Conservation (phyloP, 2,888 invertebrate genomes). For the Zaprionus bogoriensis region DNA sequence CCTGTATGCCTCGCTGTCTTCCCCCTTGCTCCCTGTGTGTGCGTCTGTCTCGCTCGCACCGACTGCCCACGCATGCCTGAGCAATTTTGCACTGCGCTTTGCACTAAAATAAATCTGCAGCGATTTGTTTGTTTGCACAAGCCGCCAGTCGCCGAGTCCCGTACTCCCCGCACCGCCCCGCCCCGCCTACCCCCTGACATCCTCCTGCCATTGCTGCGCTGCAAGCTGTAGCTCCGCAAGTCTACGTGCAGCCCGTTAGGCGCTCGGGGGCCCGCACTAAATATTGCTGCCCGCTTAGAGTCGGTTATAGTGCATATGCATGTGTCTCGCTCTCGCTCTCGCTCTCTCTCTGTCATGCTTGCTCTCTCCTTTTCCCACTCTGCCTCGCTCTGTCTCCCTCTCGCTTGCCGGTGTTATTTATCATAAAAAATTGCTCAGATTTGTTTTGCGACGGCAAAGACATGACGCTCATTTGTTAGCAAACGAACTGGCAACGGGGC, state of each 20-base stretch:
- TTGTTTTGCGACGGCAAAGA: slow-evolving; percentile 77
- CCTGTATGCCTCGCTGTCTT: neutral
- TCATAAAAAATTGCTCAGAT: slow-evolving; percentile 76
- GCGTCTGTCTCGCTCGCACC: slow-evolving; percentile 9
- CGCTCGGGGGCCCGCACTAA: slow-evolving; percentile 57
- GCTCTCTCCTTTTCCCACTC: neutral
- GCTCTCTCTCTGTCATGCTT: neutral
- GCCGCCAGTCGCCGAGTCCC: slow-evolving; percentile 49
- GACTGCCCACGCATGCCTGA: slow-evolving; percentile 62
- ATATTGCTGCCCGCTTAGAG: slow-evolving; percentile 58
- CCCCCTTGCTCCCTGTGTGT: neutral
- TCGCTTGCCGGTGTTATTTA: slow-evolving; percentile 62
- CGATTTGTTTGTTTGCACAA: slow-evolving; percentile 78
- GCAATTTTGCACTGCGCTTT: slow-evolving; percentile 59
- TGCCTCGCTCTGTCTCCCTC: slow-evolving; percentile 1
- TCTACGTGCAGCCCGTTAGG: slow-evolving; percentile 41
- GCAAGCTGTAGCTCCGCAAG: slow-evolving; percentile 6
- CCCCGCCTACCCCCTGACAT: neutral
- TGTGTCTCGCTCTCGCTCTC: slow-evolving; percentile 4
- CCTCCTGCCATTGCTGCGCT: neutral
- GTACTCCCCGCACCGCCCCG: neutral
- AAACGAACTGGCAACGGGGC: slow-evolving; percentile 50
- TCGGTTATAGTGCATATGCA: slow-evolving; percentile 28
- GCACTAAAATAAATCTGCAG: slow-evolving; percentile 74
- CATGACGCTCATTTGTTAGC: slow-evolving; percentile 75